A percentile compares a stretch with the other conserved stretches of the same genome.
Evolutionary conservation across 2,797 vertebrate species (phyloP).

Genomic region (Sus cebifrons): DNA sequence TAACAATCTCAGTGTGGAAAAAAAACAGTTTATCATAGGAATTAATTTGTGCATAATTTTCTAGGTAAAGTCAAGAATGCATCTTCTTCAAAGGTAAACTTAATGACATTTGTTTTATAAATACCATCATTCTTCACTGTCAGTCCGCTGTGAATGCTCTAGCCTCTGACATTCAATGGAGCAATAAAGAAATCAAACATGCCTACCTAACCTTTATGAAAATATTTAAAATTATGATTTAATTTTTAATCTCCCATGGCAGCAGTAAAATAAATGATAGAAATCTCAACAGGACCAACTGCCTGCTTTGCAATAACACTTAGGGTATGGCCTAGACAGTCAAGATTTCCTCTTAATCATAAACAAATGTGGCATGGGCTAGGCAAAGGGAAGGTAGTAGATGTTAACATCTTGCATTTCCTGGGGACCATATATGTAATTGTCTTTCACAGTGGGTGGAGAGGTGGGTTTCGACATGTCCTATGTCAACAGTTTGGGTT

Average conservation of each 20-base stretch:
- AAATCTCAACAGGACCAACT: slow-evolving; percentile 81
- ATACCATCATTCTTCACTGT: slow-evolving; percentile 84
- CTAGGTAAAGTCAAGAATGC: slow-evolving; percentile 77
- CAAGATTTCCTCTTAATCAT: slow-evolving; percentile 75
- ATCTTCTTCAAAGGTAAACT: slow-evolving; percentile 82
- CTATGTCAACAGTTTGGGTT: slow-evolving; percentile 59
- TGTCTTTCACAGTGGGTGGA: slow-evolving; percentile 45
- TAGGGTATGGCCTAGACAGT: slow-evolving; percentile 62
- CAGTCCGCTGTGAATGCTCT: slow-evolving; percentile 84
- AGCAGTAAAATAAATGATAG: slow-evolving; percentile 88
- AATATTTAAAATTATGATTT: slow-evolving; percentile 89
- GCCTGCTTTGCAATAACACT: slow-evolving; percentile 83
- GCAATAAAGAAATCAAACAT: slow-evolving; percentile 89
- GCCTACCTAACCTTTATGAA: slow-evolving; percentile 89
- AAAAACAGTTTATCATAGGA: slow-evolving; percentile 68
- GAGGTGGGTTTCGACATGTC: slow-evolving; percentile 44
- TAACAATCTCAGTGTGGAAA: slow-evolving; percentile 45
- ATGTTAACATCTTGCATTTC: slow-evolving; percentile 68
- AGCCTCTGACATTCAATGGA: slow-evolving; percentile 88
- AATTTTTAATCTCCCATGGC: slow-evolving; percentile 87
- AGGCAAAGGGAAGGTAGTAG: slow-evolving; percentile 18
- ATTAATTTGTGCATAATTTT: slow-evolving; percentile 84
- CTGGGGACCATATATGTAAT: slow-evolving; percentile 32
- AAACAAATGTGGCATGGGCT: slow-evolving; percentile 53
- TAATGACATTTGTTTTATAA: slow-evolving; percentile 86